Conservation (phyloP, 2,888 invertebrate species). For the Netelia melanura region DNA sequence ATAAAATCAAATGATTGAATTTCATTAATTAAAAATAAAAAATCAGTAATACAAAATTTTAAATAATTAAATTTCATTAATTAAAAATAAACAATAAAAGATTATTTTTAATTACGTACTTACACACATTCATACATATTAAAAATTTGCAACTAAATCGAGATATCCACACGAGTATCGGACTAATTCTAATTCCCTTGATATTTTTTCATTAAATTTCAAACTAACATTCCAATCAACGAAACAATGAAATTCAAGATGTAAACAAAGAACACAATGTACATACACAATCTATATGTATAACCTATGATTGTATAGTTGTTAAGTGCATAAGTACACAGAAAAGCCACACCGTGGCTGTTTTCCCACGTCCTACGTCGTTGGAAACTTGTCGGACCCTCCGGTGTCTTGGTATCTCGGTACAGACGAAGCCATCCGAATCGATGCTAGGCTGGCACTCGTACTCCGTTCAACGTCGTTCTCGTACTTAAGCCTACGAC, state of each 20-base stretch:
- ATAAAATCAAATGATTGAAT: too few species aligned
- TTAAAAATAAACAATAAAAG: too few species aligned
- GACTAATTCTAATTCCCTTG: too few species aligned
- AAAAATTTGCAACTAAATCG: neutral
- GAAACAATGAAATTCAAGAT: too few species aligned
- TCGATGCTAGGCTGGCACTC: constrained; percentile 29
- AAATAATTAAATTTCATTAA: too few species aligned
- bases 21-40: too few species aligned
- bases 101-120: too few species aligned
- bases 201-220: too few species aligned
- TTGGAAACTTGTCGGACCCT: constrained; percentile 20
- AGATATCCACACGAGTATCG: too few species aligned
- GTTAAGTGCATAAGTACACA: constrained; percentile 7
- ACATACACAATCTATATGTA: neutral
- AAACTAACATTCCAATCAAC: too few species aligned
- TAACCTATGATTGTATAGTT: constrained; percentile 2
- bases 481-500: neutral
- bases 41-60: too few species aligned
- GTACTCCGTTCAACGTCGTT: constrained; percentile 4
- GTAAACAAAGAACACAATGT: too few species aligned
- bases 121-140: neutral
- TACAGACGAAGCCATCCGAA: neutral
- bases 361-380: constrained; percentile 36
- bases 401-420: neutral
- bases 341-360: constrained; percentile 14